These are phyloP conservation scores for Centropus unirufus DNA, from an alignment of 2,113 vertebrate genomes.

Conservation along the genomic window DNA sequence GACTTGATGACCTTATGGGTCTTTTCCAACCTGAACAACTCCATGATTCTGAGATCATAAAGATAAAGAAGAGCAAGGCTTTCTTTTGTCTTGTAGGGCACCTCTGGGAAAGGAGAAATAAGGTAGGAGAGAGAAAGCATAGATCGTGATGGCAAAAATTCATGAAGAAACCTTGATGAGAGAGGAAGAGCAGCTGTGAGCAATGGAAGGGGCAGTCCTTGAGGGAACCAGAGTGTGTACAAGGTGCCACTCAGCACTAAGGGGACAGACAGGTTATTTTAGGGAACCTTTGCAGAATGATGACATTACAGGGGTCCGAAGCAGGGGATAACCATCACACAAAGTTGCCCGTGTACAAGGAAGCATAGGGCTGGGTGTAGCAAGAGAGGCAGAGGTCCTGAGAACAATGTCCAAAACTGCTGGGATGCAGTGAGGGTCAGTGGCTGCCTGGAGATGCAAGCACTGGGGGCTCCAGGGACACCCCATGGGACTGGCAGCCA, in stretches of 20 bases:
- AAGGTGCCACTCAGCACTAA: background rate
- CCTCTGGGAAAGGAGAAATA: background rate
- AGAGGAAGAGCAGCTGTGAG: background rate
- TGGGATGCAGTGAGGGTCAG: background rate
- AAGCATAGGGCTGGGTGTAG: background rate
- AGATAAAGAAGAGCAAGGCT: background rate
- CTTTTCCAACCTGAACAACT: no score
- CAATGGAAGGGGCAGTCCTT: background rate
- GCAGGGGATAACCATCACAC: background rate
- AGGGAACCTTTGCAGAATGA: background rate
- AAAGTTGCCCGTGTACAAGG: fast-evolving
- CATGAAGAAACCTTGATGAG: background rate
- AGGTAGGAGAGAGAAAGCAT: background rate
- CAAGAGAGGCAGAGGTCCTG: background rate
- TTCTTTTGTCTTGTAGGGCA: background rate
- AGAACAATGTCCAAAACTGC: background rate
- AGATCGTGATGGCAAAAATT: background rate
- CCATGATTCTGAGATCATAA: background rate
- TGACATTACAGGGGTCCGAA: background rate
- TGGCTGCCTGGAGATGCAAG: fast-evolving
- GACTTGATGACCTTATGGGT: no score
- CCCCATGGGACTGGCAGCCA: background rate
- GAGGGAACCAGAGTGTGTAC: background rate
- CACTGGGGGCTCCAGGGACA: background rate
- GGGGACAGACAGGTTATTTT: background rate